A percentile compares a stretch with the other conserved stretches of the same genome.
These are phyloP conservation scores for Amyelois transitella DNA, from an alignment of 1,140 invertebrate species.

Conservation along the genomic window DNA sequence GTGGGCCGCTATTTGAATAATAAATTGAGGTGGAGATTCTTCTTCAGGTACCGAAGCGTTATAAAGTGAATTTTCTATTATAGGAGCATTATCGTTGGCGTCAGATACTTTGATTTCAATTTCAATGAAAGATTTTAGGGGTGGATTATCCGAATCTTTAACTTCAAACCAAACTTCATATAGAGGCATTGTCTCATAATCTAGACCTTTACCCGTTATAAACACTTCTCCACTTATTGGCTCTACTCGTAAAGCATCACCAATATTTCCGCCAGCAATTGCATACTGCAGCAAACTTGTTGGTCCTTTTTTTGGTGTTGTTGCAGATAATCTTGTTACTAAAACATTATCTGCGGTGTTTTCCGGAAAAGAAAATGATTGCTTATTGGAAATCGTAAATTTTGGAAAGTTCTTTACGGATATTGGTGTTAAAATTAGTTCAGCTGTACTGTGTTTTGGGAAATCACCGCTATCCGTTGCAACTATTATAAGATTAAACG, in stretches of 20 bases:
- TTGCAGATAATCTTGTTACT: conserved; percentile 82
- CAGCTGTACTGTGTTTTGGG: conserved; percentile 78
- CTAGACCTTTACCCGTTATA: conserved; percentile 85
- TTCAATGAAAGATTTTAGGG: conserved; percentile 83
- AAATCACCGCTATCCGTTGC: conserved; percentile 81
- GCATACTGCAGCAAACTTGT: conserved; percentile 83
- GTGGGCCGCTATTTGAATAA: conserved; percentile 85
- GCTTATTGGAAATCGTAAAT: conserved; percentile 80
- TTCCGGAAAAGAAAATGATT: conserved; percentile 85
- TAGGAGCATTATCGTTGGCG: conserved; percentile 92
- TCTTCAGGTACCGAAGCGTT: conserved; percentile 91
- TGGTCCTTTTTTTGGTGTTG: conserved; percentile 83
- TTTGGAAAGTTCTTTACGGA: conserved; percentile 83
- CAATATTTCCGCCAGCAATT: conserved; percentile 94
- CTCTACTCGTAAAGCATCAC: conserved; percentile 88
- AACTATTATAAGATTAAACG: conserved; percentile 83
- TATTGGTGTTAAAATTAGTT: conserved; percentile 82
- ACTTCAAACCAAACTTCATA: conserved; percentile 97
- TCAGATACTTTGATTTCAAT: conserved; percentile 91
- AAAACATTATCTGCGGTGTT: conserved; percentile 83
- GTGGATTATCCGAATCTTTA: conserved; percentile 86
- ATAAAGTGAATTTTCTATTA: conserved; percentile 87
- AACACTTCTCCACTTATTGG: conserved; percentile 84
- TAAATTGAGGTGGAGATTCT: conserved; percentile 84
- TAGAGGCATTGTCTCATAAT: conserved; percentile 88